Evolutionary conservation across 1,140 invertebrate genomes (phyloP).

Genomic region (Scylla paramamosain): DNA sequence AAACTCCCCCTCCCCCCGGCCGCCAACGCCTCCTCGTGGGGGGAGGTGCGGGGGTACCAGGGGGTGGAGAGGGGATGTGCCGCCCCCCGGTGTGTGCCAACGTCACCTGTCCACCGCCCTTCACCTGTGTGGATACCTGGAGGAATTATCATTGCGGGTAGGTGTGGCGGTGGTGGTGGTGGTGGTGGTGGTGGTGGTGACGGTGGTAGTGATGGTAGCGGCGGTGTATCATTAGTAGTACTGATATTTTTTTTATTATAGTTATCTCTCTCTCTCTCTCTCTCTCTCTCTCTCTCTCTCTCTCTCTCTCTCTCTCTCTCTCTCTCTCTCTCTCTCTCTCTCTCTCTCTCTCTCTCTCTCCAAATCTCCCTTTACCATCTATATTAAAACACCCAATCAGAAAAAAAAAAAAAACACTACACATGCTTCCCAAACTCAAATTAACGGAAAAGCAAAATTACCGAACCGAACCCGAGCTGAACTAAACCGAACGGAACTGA

Average conservation of each 20-base stretch:
- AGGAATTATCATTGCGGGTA: conserved; percentile 55
- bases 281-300: background rate
- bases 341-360: background rate
- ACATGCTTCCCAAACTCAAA: too few relatives aligned
- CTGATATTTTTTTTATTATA: background rate
- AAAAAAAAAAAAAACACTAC: too few relatives aligned
- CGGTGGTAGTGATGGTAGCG: background rate
- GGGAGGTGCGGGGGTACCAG: conserved; percentile 37
- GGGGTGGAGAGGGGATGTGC: conserved; percentile 47
- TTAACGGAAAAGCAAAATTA: too few relatives aligned
- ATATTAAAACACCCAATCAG: too few relatives aligned
- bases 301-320: background rate
- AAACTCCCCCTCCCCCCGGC: conserved; percentile 50
- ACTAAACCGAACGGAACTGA: too few relatives aligned
- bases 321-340: background rate
- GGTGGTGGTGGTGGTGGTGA: background rate
- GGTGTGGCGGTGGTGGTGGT: background rate
- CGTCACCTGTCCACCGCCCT: conserved; percentile 51
- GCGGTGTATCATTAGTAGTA: background rate
- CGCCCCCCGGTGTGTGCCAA: conserved; percentile 51
- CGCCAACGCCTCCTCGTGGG: conserved; percentile 54
- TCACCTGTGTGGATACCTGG: conserved; percentile 63
- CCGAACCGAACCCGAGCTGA: too few relatives aligned
- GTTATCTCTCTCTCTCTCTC: background rate
- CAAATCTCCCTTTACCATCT: too few relatives aligned